A percentile compares a stretch with the other conserved stretches of the same genome.
Conservation (phyloP, 2,888 invertebrate species). For the Epinotia ramella region DNA sequence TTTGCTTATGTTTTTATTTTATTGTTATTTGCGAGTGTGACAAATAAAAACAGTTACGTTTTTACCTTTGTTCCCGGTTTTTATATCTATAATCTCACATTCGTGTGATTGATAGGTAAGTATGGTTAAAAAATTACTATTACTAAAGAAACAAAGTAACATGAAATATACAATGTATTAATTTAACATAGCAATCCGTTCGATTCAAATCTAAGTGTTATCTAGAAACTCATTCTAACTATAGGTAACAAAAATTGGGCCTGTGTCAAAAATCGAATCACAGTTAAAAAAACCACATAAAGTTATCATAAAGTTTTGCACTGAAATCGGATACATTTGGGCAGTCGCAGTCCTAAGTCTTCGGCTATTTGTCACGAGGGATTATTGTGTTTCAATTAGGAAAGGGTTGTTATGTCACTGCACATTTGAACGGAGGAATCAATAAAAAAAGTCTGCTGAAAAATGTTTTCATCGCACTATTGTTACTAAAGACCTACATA, state of each 20-base stretch:
- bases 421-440: neutral
- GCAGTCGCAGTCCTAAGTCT: constrained; percentile 34
- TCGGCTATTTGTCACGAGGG: constrained; percentile 39
- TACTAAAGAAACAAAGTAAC: too few relatives aligned
- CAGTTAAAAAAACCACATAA: neutral
- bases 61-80: too few relatives aligned
- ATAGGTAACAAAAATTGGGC: neutral
- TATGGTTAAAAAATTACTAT: too few relatives aligned
- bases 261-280: neutral
- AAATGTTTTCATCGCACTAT: neutral
- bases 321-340: constrained; percentile 36
- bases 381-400: constrained; percentile 33
- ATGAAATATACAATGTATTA: too few relatives aligned
- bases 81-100: too few relatives aligned
- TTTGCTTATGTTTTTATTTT: constrained; percentile 8
- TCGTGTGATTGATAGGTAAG: too few relatives aligned
- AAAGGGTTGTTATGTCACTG: constrained; percentile 24
- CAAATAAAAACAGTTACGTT: neutral
- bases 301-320: constrained; percentile 14
- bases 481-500: too few relatives aligned
- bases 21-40: constrained; percentile 8
- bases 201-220: too few relatives aligned
- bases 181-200: too few relatives aligned
- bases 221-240: too few relatives aligned
- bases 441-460: neutral